Conservation (phyloP, 2,888 invertebrate genomes). For the Cynaeus angustus region DNA sequence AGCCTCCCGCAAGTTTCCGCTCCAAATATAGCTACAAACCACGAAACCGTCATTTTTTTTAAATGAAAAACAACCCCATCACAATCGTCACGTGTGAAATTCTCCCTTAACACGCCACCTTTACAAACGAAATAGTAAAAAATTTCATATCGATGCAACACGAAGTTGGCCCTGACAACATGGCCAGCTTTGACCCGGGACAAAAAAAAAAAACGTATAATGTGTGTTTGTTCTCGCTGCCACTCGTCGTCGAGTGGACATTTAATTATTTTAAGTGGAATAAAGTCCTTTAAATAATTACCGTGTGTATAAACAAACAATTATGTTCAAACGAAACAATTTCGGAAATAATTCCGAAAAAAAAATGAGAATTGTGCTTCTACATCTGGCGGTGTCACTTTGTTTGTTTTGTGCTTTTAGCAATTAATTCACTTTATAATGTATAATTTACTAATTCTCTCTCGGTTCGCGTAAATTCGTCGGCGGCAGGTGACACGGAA, state of each 20-base stretch:
- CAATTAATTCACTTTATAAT: constrained; percentile 10
- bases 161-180: no score
- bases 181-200: no score
- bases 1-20: no score
- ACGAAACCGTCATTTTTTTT: no score
- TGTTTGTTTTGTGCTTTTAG: constrained; percentile 7
- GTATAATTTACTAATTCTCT: constrained; percentile 12
- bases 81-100: no score
- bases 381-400: constrained; percentile 6
- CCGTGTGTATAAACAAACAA: not conserved
- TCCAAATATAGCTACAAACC: no score
- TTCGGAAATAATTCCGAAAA: constrained; percentile 2
- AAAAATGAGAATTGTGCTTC: not conserved
- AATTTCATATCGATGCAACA: no score
- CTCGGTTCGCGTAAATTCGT: not conserved
- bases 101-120: no score
- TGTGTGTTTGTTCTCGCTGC: constrained; percentile 1
- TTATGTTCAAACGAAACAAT: constrained; percentile 4
- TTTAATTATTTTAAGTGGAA: constrained; percentile 4
- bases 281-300: constrained; percentile 4
- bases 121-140: no score
- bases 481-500: constrained; percentile 9
- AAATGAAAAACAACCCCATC: no score
- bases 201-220: not conserved
- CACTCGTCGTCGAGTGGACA: not conserved